Conservation (phyloP, 2,113 vertebrate species). For the Pipa parva region DNA sequence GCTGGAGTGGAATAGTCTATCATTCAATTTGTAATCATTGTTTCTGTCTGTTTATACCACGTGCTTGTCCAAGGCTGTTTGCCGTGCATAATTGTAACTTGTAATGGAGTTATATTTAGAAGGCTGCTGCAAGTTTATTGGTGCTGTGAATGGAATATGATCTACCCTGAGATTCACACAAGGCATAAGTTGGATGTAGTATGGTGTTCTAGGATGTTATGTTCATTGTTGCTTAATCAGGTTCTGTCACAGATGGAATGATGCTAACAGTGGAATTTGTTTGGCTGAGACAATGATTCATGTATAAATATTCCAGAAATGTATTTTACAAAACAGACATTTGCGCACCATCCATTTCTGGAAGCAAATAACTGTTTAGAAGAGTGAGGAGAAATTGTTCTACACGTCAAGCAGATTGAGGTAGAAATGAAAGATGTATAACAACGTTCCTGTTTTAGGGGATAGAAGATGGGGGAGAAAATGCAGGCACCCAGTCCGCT, state of each 20-base stretch:
- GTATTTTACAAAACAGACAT: too few relatives aligned
- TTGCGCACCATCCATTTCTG: too few relatives aligned
- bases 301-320: too few relatives aligned
- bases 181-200: neutral
- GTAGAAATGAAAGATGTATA: too few relatives aligned
- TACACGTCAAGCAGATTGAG: too few relatives aligned
- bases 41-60: conserved; percentile 1
- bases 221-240: neutral
- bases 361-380: too few relatives aligned
- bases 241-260: neutral
- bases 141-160: conserved; percentile 3
- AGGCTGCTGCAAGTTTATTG: neutral
- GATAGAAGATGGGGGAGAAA: too few relatives aligned
- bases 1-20: neutral
- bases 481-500: too few relatives aligned
- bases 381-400: too few relatives aligned
- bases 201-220: neutral
- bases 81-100: neutral
- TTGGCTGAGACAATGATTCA: too few relatives aligned
- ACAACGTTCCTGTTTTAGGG: too few relatives aligned
- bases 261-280: neutral
- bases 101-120: conserved; percentile 17
- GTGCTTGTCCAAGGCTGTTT: neutral
- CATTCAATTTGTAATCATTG: conserved; percentile 5
- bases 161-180: neutral